Evolutionary conservation across 2,888 invertebrate species (phyloP), one percentile per base, ranked within the genome.

Genomic region (Cosmia trapezina): DNA sequence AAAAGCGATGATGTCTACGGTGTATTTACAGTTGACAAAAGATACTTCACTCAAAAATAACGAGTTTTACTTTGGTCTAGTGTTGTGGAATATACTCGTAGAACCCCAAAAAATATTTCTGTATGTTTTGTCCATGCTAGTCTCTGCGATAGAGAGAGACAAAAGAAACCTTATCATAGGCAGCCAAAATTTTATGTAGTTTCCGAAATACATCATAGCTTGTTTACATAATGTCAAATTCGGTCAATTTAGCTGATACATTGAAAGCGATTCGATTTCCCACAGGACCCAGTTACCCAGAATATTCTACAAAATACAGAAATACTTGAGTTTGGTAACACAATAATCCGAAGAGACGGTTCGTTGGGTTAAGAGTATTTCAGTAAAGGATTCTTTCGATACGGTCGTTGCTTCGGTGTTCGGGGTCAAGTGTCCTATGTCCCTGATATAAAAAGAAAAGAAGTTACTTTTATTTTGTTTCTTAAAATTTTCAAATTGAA

Each of bases 191-290:
- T 51, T 17, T n/a, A 19, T 17, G 17, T 51, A 53, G 19, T 54
- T 51, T 33, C 37, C 19, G n/a, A 41, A 70, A 57, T 63, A 72
- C n/a, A 54, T 51, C 9, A 67, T 45, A 45, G 17, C 33, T 73
- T 64, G 67, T 79, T 74, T 64, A 68, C 56, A 47, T 79, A 74
- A 64, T 54, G 45, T 56, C 28, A 33, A 74, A 64, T 51, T 61
- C 33, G 41, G 14, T n/a, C 60, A 56, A 74, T 78, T 69, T 62
- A 33, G 33, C 57, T 62, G 69, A 75, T 71, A 61, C 53, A 68
- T 57, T 71, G 66, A 69, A 77, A 72, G n/a, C 47, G 17, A 69
- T 47, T 63, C 49, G 61, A 80, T 80, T 80, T 80, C 80, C 81
- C 81, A 7, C 33, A 47, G 68, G 80, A 61, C 59, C 9, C 9